Evolutionary conservation across 2,113 vertebrate genomes (phyloP).

Genomic region (Cyanistes caeruleus): DNA sequence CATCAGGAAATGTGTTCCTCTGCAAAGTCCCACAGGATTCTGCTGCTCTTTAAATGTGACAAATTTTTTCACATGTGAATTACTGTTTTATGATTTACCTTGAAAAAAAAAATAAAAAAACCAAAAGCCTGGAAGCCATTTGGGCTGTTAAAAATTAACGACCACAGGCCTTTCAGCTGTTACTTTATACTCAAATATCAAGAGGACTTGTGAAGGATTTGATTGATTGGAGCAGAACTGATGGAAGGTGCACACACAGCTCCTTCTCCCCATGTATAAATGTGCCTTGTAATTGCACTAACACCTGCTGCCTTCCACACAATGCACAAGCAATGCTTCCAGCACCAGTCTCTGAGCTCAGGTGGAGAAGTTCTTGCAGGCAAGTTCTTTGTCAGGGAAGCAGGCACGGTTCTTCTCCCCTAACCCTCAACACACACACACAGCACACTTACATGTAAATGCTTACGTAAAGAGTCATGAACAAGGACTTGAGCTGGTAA

Average conservation of each 20-base stretch:
- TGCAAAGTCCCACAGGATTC: not conserved
- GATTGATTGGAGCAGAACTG: not conserved
- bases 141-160: slow-evolving; percentile 3
- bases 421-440: not conserved
- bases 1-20: not conserved
- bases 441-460: not conserved
- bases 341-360: not conserved
- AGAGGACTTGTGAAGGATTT: not conserved
- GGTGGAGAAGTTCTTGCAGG: not conserved
- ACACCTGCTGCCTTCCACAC: not conserved
- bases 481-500: not conserved
- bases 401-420: not conserved
- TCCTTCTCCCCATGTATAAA: not conserved
- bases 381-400: not conserved
- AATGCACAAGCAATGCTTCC: not conserved
- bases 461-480: not conserved
- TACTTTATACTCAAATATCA: not conserved
- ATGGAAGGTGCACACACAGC: not conserved
- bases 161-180: not conserved
- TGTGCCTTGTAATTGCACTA: not conserved
- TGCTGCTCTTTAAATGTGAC: not conserved
- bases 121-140: not conserved
- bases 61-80: not conserved
- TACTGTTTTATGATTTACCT: not conserved
- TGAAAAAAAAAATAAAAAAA: not conserved